Evolutionary conservation across 2,888 invertebrate species (phyloP), one percentile per base, ranked within the genome.

Genomic region (Dendrolimus pini): DNA sequence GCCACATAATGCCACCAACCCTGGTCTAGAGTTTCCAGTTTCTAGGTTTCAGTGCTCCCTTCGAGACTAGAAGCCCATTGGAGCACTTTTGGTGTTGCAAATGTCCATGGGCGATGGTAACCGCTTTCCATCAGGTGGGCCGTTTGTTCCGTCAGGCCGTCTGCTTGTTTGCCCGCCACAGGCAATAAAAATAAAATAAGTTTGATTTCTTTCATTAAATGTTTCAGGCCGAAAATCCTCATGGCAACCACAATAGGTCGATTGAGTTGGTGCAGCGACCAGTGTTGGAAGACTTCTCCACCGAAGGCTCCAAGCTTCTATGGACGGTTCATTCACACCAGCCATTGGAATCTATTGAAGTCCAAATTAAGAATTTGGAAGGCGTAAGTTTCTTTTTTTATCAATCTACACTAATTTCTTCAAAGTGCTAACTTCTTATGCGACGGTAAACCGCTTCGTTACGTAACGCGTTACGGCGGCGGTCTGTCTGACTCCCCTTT

Each of bases 271-370:
- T 85, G 0, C 82, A 87, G 63, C 69, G 71, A 2, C 89, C 89
- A 0, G 82, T 89, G 2, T 65, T 89, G 0, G 87, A 85, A 9
- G 65, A 66, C 0, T 52, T 88, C 6, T 64, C 69, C 0, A 71
- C 68, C 0, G 79, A 83, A 0, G 84, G 82, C 2, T 65, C 74
- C 6, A 80, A 71, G 60, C 63, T 89, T 9, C 56, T 65, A 13
- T 87, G 84, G 82, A 77, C 65, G 0, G 70, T 89, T 0, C 77
- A 79, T 68, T 89, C 89, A 0, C 87, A 87, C 62, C 82, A 79
- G 61, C 80, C 82, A 0, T 62, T 89, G 0, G 68, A 77, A 10
- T 61, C 72, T 30, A 75, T 89, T 12, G 77, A 85, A 56, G 58
- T 89, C 1, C 80, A 79, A 41, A 66, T 80, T 0, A 68, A 69